Evolutionary conservation across 1,140 invertebrate species (phyloP), one percentile per base, ranked within the genome.

Genomic region (Bombus confusus): DNA sequence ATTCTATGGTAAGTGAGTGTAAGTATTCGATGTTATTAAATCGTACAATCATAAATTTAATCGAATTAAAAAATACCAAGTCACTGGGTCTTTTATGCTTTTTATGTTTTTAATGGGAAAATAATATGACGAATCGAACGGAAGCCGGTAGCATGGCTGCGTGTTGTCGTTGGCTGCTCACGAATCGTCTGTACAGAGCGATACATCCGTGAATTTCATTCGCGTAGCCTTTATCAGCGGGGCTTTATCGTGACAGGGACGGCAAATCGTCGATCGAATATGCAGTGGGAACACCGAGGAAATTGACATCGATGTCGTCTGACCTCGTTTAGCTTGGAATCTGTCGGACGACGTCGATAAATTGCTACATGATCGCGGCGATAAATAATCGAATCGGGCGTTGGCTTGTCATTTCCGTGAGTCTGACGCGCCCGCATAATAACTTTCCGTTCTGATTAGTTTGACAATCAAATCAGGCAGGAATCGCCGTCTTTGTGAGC

Each of bases 181-280:
- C 62, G 64, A 80, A 72, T 71, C 66, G 66, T 18, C 66, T 22
- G 47, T 28, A 59, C 41, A 57, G 71, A 57, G 31, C 47, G 66
- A 52, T 72, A 52, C n/a, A 31, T 15, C 31, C 25, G n/a, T 62
- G 80, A 64, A 57, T 31, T 82, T n/a, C 25, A 43, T 34, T 37
- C 39, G 47, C 34, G 43, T 5, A 3, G 43, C 39, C 41, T 74
- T 74, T 82, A 82, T 82, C 80, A 68, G 22, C 52, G 64, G 1
- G 4, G 71, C 37, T 82, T 75, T 64, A 82, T 75, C 80, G 57
- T 43, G 80, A 82, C 80, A 75, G 8, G 39, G 71, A 39, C 57
- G 69, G 59, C 73, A 87, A 68, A 88, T 87, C 78, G 76, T 52
- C 72, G 76, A 85, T 84, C 76, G 87, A 82, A 84, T 88, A 88